Evolutionary conservation across 1,140 invertebrate species (phyloP), one percentile per base, ranked within the genome.

Genomic region (Caenorhabditis inopinata): DNA sequence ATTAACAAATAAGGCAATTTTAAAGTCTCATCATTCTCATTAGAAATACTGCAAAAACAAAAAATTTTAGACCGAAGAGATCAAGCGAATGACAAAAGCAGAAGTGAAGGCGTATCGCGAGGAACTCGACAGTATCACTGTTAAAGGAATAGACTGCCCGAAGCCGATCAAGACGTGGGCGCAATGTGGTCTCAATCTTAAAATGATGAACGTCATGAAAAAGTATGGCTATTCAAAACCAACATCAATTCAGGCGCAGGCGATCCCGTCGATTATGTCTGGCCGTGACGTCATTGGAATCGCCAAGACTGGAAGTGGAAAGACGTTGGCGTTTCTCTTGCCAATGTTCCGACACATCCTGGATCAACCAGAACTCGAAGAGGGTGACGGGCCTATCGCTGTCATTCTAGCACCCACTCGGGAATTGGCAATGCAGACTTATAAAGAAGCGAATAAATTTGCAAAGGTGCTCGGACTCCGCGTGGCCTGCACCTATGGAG

Each of bases 341-440:
- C 97, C 97, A 1, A 97, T 99, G 96, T 96, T 99, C 89, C 91
- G 97, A 62, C 97, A 99, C 85, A 95, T 99, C 62, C 89, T 97
- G 48, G 97, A 98, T 89, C 97, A 99, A 88, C 93, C 94, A 0
- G 92, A 93, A 0, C 88, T 99, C 5, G 94, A 96, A 83, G 95
- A 97, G 85, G 95, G 94, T 0, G 97, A 99, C 89, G 97, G 97
- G 6, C 97, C 97, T 0, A 96, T 99, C 73, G 91, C 90, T 76
- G 82, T 99, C 7, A 96, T 99, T 48, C 96, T 99, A 95, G 96
- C 96, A 0, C 97, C 97, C 0, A 99, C 97, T 0, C 91, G 97
- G 83, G 97, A 99, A 88, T 90, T 99, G 0, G 98, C 97, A 84
- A 96, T 99, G 93, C 97, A 99, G 90, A 99, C 99, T 81, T 95